Evolutionary conservation across 1,140 invertebrate species (phyloP).

Genomic region (Drosophila triauraria): DNA sequence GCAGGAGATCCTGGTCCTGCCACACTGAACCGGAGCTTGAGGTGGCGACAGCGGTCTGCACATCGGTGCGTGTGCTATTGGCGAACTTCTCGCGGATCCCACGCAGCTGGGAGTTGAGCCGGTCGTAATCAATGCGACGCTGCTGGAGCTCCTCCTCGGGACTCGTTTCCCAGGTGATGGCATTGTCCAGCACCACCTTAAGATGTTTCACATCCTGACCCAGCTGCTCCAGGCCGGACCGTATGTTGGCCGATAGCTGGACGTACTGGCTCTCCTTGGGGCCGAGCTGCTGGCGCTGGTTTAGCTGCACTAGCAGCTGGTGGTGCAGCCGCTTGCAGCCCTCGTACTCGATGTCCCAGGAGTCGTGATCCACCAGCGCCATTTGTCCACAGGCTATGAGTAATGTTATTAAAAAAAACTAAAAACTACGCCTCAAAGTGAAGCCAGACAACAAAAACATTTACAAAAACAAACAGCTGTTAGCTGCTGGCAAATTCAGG

Average conservation of each 20-base stretch:
- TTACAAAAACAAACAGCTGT: constrained; percentile 24
- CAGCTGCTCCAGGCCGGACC: constrained; percentile 88
- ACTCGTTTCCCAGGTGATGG: constrained; percentile 68
- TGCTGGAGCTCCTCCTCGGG: constrained; percentile 49
- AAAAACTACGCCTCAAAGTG: constrained; percentile 38
- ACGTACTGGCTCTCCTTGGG: constrained; percentile 85
- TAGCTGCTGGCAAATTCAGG: neutral
- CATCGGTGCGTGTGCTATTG: constrained; percentile 36
- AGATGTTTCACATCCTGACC: constrained; percentile 87
- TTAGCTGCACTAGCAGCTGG: constrained; percentile 88
- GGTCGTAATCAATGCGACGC: constrained; percentile 54
- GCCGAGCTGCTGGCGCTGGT: constrained; percentile 86
- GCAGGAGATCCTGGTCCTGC: constrained; percentile 75
- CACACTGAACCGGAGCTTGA: constrained; percentile 33
- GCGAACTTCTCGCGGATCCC: constrained; percentile 41
- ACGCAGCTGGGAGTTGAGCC: constrained; percentile 45
- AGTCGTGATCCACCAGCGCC: constrained; percentile 82
- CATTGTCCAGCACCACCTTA: constrained; percentile 86
- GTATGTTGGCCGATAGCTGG: constrained; percentile 87
- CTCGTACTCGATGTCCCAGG: constrained; percentile 88
- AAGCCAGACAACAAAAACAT: constrained; percentile 32
- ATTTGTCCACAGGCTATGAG: constrained; percentile 41
- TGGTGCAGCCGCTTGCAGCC: constrained; percentile 88
- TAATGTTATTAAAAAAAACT: constrained; percentile 16
- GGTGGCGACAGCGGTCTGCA: neutral